A percentile compares a stretch with the other conserved stretches of the same genome.
phyloP scores from a whole-genome alignment of 2,113 vertebrate species.

The Plecotus auritus region DNA sequence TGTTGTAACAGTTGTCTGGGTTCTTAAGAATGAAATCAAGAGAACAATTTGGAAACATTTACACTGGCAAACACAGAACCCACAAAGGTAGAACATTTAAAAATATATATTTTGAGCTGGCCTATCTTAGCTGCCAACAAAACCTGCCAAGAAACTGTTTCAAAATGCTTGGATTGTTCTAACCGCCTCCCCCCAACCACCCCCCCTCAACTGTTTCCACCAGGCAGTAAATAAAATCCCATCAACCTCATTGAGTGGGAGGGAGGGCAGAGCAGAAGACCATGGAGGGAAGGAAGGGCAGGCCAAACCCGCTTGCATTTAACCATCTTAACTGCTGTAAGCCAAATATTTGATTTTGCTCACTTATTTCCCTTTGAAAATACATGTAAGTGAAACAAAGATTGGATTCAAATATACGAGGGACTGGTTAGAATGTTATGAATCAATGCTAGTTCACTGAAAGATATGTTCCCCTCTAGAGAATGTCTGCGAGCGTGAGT shows the following conservation, averaged over 20 bases:
- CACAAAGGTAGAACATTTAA: constrained; percentile 43
- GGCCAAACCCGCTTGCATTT: constrained; percentile 13
- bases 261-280: neutral
- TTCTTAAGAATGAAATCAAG: constrained; percentile 43
- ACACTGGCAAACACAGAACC: constrained; percentile 19
- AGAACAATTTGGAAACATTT: constrained; percentile 52
- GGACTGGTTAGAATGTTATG: neutral
- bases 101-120: constrained; percentile 27
- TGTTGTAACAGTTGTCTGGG: neutral
- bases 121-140: constrained; percentile 45
- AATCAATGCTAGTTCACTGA: neutral
- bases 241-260: neutral
- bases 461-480: constrained; percentile 10
- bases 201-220: constrained; percentile 49
- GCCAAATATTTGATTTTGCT: constrained; percentile 61
- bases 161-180: constrained; percentile 64
- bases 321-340: constrained; percentile 54
- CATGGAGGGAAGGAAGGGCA: neutral
- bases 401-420: constrained; percentile 28
- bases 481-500: neutral
- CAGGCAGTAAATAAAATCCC: constrained; percentile 57
- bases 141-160: constrained; percentile 59
- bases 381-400: constrained; percentile 49
- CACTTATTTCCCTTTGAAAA: constrained; percentile 64
- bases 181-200: neutral